Conservation (phyloP, 2,888 invertebrate species). For the Cheilosia vulpina region DNA sequence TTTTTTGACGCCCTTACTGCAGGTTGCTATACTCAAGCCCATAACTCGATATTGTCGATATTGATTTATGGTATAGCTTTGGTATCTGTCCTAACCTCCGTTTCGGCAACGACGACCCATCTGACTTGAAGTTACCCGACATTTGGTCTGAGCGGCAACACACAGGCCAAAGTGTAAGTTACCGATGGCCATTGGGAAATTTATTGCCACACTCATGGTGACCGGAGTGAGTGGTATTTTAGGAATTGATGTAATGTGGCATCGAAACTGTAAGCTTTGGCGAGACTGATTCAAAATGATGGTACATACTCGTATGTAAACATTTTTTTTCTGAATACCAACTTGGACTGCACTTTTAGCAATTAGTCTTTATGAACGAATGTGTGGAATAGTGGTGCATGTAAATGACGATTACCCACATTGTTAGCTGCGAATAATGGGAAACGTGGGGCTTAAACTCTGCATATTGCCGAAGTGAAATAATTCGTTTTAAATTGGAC, state of each 20-base stretch:
- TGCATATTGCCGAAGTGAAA: neutral
- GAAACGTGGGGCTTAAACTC: neutral
- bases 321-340: slow-evolving; percentile 31
- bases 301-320: neutral
- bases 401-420: slow-evolving; percentile 3
- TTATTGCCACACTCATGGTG: slow-evolving; percentile 59
- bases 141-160: slow-evolving; percentile 44
- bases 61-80: slow-evolving; percentile 63
- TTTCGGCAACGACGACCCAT: slow-evolving; percentile 38
- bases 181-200: slow-evolving; percentile 57
- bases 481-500: neutral
- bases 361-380: slow-evolving; percentile 37
- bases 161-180: slow-evolving; percentile 70
- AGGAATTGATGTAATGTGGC: slow-evolving; percentile 51
- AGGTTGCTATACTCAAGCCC: slow-evolving; percentile 38
- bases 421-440: neutral
- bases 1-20: slow-evolving; percentile 16
- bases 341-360: slow-evolving; percentile 45
- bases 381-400: neutral
- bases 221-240: slow-evolving; percentile 46
- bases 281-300: slow-evolving; percentile 40
- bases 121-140: slow-evolving; percentile 31
- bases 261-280: slow-evolving; percentile 38
- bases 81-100: slow-evolving; percentile 63
- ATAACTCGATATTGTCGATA: slow-evolving; percentile 73